phyloP scores from a whole-genome alignment of 2,113 vertebrate genomes.

The Hyperopisus bebe region DNA sequence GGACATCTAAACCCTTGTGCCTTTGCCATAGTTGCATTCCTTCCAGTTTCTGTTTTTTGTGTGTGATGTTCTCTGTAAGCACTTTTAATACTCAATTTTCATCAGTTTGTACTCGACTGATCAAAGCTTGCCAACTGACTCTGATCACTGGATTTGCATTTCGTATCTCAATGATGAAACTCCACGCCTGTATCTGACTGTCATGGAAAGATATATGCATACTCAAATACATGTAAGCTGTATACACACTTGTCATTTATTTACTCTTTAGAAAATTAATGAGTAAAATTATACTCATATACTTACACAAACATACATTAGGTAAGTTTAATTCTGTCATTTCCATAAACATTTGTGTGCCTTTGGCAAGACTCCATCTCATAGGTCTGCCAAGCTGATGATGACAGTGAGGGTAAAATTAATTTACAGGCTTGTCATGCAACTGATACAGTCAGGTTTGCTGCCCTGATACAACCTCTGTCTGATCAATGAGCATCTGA shows the following conservation, averaged over 20 bases:
- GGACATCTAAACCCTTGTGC: background rate
- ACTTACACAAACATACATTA: background rate
- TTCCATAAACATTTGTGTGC: background rate
- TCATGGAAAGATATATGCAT: background rate
- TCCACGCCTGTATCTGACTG: background rate
- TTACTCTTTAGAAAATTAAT: background rate
- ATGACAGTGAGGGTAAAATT: background rate
- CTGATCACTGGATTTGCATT: background rate
- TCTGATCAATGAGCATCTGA: background rate
- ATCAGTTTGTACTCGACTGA: background rate
- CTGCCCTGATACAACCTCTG: background rate
- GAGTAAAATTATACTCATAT: background rate
- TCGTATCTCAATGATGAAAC: background rate
- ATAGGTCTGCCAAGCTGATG: background rate
- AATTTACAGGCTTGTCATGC: background rate
- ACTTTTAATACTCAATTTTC: background rate
- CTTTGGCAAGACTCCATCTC: background rate
- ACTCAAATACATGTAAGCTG: background rate
- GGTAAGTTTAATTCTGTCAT: background rate
- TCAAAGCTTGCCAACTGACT: background rate
- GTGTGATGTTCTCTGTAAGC: background rate
- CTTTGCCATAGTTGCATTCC: background rate
- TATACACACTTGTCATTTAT: background rate
- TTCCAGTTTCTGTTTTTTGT: background rate
- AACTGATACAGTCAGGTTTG: background rate